phyloP scores from a whole-genome alignment of 2,888 invertebrate genomes.

The Griposia aprilina region DNA sequence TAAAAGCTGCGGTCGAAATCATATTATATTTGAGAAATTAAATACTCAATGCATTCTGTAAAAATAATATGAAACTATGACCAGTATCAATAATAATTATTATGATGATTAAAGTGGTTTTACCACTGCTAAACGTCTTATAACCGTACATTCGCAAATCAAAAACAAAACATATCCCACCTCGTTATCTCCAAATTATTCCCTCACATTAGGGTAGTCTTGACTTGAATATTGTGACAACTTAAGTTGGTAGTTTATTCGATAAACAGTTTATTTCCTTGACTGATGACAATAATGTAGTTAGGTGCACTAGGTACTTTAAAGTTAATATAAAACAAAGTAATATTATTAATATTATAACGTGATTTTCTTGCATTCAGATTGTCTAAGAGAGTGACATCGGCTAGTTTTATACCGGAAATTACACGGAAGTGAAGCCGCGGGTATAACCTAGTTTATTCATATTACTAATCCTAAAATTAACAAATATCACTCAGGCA shows the following conservation, averaged over 20 bases:
- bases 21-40: no score
- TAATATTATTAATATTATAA: no score
- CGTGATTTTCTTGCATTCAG: no score
- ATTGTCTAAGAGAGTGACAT: neutral
- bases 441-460: neutral
- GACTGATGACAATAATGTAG: neutral
- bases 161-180: neutral
- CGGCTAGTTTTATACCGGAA: neutral
- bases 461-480: slow-evolving; percentile 19
- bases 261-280: neutral
- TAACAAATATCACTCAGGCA: slow-evolving; percentile 21
- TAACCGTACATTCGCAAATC: neutral
- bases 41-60: no score
- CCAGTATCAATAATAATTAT: no score
- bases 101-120: no score
- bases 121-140: no score
- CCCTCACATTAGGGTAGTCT: neutral
- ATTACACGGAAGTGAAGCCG: neutral
- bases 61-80: no score
- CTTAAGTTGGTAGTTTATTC: neutral
- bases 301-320: no score
- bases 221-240: neutral
- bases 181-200: slow-evolving; percentile 36
- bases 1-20: no score
- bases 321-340: no score